Evolutionary conservation across 2,113 vertebrate genomes (phyloP).

Genomic region (Barbus barbus): DNA sequence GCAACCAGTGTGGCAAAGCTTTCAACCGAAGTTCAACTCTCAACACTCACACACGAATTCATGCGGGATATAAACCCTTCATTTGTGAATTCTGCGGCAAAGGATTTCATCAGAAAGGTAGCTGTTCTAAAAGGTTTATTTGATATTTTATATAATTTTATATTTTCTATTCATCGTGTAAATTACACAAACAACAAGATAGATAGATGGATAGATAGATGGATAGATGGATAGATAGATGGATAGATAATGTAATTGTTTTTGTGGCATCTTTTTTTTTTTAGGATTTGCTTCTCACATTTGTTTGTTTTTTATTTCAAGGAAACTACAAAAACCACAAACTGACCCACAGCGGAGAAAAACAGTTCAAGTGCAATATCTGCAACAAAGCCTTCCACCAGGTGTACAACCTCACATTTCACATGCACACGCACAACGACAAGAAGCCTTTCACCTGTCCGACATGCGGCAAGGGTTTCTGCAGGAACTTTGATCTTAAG

Average conservation of each 20-base stretch:
- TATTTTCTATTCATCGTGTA: not conserved
- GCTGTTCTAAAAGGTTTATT: not conserved
- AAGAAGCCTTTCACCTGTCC: slow-evolving; percentile 81
- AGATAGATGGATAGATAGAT: too few relatives aligned
- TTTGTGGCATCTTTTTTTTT: too few relatives aligned
- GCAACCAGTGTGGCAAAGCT: slow-evolving; percentile 97
- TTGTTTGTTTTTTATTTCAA: slow-evolving; percentile 62
- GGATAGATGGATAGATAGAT: too few relatives aligned
- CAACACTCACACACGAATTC: slow-evolving; percentile 96
- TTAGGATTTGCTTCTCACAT: not conserved
- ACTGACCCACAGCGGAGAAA: slow-evolving; percentile 97
- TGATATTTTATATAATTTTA: too few relatives aligned
- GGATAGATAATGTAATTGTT: too few relatives aligned
- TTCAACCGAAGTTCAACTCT: slow-evolving; percentile 98
- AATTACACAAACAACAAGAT: too few relatives aligned
- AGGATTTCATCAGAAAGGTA: slow-evolving; percentile 99
- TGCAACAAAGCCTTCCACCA: slow-evolving; percentile 99
- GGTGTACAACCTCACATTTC: slow-evolving; percentile 98
- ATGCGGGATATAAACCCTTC: slow-evolving; percentile 97
- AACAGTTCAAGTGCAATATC: slow-evolving; percentile 98
- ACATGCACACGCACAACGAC: slow-evolving; percentile 87
- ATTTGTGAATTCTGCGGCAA: slow-evolving; percentile 99
- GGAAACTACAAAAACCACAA: slow-evolving; percentile 99
- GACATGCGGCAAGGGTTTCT: slow-evolving; percentile 97
- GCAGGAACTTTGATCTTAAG: slow-evolving; percentile 99